Percentiles rank a stretch among this genome's conserved stretches.
These are phyloP conservation scores for Mobula birostris DNA, from an alignment of 2,113 vertebrate species.

Conservation along the genomic window DNA sequence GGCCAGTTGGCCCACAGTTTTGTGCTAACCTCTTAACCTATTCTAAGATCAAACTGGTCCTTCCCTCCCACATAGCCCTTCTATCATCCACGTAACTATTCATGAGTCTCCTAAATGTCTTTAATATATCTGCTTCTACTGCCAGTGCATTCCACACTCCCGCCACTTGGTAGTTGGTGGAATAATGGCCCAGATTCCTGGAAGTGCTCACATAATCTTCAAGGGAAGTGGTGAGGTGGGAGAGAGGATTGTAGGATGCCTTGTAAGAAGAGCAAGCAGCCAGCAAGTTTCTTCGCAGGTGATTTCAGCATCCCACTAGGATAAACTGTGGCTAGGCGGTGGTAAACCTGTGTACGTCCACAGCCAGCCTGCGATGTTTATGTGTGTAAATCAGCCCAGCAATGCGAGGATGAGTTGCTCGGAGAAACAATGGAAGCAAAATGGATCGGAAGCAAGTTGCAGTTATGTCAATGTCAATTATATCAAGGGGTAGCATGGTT, in stretches of 20 bases:
- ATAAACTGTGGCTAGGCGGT: neutral
- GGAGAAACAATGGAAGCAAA: neutral
- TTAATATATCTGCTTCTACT: too few species aligned
- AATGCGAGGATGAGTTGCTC: neutral
- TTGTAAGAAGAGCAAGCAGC: neutral
- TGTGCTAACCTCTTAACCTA: too few species aligned
- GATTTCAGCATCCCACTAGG: neutral
- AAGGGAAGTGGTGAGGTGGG: neutral
- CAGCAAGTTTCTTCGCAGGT: neutral
- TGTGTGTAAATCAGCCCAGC: neutral
- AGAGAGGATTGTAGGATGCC: neutral
- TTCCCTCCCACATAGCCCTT: too few species aligned
- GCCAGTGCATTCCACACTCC: too few species aligned
- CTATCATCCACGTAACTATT: too few species aligned
- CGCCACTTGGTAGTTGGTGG: neutral
- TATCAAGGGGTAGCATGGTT: too few species aligned
- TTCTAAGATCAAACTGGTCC: too few species aligned
- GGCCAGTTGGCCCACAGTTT: too few species aligned
- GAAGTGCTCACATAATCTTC: neutral
- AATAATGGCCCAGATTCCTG: neutral
- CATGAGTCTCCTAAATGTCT: too few species aligned
- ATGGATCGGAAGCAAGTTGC: neutral
- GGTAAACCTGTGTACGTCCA: neutral
- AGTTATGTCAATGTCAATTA: neutral
- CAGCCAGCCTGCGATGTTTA: neutral